These are phyloP conservation scores for Spilosoma lubricipeda DNA, from an alignment of 2,888 invertebrate genomes.

Conservation along the genomic window DNA sequence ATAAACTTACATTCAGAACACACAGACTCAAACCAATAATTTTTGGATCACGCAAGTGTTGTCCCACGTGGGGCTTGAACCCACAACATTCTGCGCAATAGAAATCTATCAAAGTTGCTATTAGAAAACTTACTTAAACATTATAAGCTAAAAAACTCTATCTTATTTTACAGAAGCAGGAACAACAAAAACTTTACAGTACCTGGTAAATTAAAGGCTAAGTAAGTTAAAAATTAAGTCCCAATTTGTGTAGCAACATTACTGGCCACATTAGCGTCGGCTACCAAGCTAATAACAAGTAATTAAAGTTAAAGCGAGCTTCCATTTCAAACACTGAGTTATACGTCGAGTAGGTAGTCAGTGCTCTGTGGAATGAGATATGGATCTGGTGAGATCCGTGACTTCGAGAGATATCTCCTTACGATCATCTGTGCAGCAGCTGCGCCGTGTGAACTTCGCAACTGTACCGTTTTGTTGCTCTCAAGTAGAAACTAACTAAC, in stretches of 20 bases:
- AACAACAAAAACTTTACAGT: neutral
- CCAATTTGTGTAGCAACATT: neutral
- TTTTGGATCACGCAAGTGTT: too few species aligned
- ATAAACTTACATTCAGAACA: too few species aligned
- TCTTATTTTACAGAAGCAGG: neutral
- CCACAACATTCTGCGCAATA: too few species aligned
- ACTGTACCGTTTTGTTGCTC: neutral
- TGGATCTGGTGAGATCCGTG: slow-evolving; percentile 12
- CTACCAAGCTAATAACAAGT: neutral
- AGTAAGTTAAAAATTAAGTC: neutral
- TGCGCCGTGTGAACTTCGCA: slow-evolving; percentile 14
- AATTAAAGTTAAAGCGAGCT: slow-evolving; percentile 12
- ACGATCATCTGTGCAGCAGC: slow-evolving; percentile 14
- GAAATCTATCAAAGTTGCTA: too few species aligned
- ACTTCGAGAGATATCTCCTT: slow-evolving; percentile 9
- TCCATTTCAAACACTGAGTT: neutral
- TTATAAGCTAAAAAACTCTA: neutral
- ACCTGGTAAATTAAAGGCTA: neutral
- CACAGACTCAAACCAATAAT: too few species aligned
- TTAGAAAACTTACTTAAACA: neutral
- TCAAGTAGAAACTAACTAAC: neutral
- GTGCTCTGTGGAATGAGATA: slow-evolving; percentile 2
- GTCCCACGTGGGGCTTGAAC: too few species aligned
- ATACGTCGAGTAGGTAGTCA: neutral
- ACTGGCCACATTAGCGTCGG: slow-evolving; percentile 1